phyloP scores from a whole-genome alignment of 1,140 invertebrate genomes.

The Potamilus streckersoni region DNA sequence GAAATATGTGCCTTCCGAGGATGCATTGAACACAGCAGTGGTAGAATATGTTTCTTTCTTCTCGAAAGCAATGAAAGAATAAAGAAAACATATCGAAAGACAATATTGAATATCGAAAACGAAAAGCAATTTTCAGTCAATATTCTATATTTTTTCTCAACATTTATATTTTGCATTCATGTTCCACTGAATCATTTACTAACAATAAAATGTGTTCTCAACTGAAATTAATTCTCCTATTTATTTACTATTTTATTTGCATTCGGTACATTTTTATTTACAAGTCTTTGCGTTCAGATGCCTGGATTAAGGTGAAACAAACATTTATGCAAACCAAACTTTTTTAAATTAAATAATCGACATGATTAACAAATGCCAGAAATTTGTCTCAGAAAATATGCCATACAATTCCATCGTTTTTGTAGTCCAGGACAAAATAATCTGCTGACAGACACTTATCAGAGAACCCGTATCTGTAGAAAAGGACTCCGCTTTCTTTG shows the following conservation, averaged over 20 bases:
- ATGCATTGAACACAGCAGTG: constrained; percentile 3
- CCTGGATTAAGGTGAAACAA: too few relatives aligned
- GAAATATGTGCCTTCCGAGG: constrained; percentile 26
- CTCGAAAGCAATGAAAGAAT: not conserved
- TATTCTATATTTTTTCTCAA: not conserved
- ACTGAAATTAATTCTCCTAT: too few relatives aligned
- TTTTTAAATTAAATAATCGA: too few relatives aligned
- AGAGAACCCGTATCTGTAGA: constrained; percentile 32
- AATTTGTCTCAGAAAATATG: too few relatives aligned
- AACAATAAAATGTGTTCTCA: constrained; percentile 1
- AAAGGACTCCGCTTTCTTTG: constrained; percentile 37
- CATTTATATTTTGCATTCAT: constrained; percentile 1
- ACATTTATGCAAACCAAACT: too few relatives aligned
- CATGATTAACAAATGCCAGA: too few relatives aligned
- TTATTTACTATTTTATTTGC: too few relatives aligned
- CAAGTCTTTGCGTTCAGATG: too few relatives aligned
- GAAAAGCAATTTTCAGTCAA: too few relatives aligned
- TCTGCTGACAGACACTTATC: constrained; percentile 13
- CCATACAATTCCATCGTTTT: not conserved
- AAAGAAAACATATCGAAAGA: too few relatives aligned
- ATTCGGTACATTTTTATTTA: too few relatives aligned
- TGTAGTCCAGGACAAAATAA: constrained; percentile 10
- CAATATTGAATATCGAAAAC: not conserved
- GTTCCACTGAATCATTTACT: constrained; percentile 5
- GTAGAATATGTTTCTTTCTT: constrained; percentile 14